Evolutionary conservation across 2,113 vertebrate genomes (phyloP).

Genomic region (Dromas ardeola): DNA sequence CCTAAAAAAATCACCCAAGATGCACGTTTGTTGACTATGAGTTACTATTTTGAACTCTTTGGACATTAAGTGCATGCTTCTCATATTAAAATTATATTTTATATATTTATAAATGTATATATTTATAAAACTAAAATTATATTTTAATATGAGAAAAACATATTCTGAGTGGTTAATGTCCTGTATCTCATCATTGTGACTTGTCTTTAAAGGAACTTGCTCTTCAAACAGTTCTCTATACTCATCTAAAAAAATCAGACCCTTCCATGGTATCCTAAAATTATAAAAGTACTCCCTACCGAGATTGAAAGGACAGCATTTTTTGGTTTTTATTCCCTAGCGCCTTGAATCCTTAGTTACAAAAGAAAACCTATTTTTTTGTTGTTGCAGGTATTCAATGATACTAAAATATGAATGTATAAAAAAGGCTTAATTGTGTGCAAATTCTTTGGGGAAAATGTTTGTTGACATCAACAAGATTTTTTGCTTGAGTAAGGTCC

Average conservation of each 20-base stretch:
- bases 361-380: background rate
- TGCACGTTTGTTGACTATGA: background rate
- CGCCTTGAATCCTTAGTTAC: background rate
- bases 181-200: background rate
- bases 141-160: background rate
- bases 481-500: slow-evolving; percentile 38
- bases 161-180: background rate
- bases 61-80: background rate
- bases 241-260: background rate
- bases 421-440: background rate
- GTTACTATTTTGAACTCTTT: background rate
- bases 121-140: too few species aligned
- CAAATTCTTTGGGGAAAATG: slow-evolving; percentile 3
- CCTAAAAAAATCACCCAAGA: background rate
- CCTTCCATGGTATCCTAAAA: background rate
- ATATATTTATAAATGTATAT: too few species aligned
- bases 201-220: background rate
- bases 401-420: background rate
- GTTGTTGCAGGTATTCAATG: background rate
- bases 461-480: slow-evolving; percentile 57
- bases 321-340: background rate
- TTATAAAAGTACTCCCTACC: background rate
- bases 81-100: background rate
- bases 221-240: background rate
- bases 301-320: background rate